Base-by-base conservation (phyloP, 2,888 invertebrate genomes). In the Strigamia maritima region DNA sequence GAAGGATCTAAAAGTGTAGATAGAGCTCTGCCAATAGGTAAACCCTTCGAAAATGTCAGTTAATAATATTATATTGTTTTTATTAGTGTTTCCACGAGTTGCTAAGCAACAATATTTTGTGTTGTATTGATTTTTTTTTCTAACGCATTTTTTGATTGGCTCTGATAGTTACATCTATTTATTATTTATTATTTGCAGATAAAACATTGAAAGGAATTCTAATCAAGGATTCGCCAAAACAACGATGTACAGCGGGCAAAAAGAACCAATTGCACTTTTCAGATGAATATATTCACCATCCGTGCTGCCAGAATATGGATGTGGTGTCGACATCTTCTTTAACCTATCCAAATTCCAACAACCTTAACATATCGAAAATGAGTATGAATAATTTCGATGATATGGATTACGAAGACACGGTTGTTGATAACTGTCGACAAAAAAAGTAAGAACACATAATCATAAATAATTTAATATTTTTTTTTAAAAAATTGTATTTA, bases 91-190 rank as follows among this genome's bases (percentile, higher is more conserved):
- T 22, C 8, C n/a, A 1, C 8, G 19, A 24, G 24, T 54, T 26
- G 60, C 38, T 78, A 54, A 31, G 26, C 26, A 26, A 65, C 38
- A 31, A 54, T 38, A 35, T 78, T 78, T 78, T 60, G 22, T 60
- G 4, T 19, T 7, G 14, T 60, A 60, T 60, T 22, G 60, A 60
- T 60, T 60, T 22, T 22, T 60, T 12, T 78, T 10, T 24, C 24
- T 40, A 60, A 38, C 14, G 12, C 14, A 65, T 54, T 79, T 65
- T 79, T 54, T 75, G 77, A 82, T 28, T 85, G 85, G 85, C 79
- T 83, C 40, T 81, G 82, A 7, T 65, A 26, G 24, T 85, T 79
- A 79, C 80, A 14, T 84, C 78, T 49, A 16, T 7, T 44, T 19
- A 19, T 49, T n/a, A 19, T 6, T 49, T n/a, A n/a, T n/a, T n/a